Percentiles rank a stretch among this genome's conserved stretches.
Evolutionary conservation across 2,888 invertebrate species (phyloP).

Genomic region (Cartodere bifasciata): DNA sequence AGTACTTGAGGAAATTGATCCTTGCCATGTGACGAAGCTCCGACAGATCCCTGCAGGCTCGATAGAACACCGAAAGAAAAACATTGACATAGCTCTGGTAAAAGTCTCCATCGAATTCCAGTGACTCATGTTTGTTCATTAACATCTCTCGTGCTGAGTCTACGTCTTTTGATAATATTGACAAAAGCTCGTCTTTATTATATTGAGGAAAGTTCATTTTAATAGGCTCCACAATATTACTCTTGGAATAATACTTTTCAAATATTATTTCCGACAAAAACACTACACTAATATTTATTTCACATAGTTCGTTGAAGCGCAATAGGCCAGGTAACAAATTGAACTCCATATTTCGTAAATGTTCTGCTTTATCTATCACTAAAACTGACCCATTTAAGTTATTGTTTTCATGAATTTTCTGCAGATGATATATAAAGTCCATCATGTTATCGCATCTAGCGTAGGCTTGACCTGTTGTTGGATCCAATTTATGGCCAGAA

Average conservation of each 20-base stretch:
- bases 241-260: conserved; percentile 64
- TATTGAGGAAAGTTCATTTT: conserved; percentile 71
- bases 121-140: conserved; percentile 18
- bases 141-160: conserved; percentile 22
- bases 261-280: conserved; percentile 67
- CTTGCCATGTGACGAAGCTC: conserved; percentile 74
- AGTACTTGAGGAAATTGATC: conserved; percentile 61
- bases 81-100: conserved; percentile 71
- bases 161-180: conserved; percentile 37
- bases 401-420: conserved; percentile 19
- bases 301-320: conserved; percentile 59
- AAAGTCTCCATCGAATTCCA: conserved; percentile 37
- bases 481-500: conserved; percentile 31
- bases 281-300: conserved; percentile 58
- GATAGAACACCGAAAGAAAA: conserved; percentile 72
- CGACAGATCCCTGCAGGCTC: conserved; percentile 72
- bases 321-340: conserved; percentile 62
- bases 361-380: conserved; percentile 71
- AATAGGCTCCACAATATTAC: conserved; percentile 57
- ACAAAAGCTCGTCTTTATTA: conserved; percentile 51
- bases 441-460: conserved; percentile 55
- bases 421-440: conserved; percentile 43
- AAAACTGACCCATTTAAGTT: conserved; percentile 38
- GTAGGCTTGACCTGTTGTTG: conserved; percentile 30
- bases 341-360: conserved; percentile 59